Base-by-base conservation (phyloP, 2,888 invertebrate genomes). In the Pteria penguin region DNA sequence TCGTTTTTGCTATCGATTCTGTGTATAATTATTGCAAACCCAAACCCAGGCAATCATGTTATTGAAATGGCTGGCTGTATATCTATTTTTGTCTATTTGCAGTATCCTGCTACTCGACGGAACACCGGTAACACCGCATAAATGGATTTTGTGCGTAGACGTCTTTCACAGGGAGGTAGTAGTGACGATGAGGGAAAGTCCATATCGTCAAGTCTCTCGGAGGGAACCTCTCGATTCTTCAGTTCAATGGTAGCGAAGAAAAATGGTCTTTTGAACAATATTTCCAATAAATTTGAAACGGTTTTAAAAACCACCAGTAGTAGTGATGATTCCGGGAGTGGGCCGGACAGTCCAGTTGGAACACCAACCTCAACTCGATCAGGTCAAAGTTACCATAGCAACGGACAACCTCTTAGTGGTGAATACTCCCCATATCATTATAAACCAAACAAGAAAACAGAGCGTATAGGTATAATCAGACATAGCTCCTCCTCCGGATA, bases 281-380 rank as follows among this genome's bases (percentile, higher is more conserved):
- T 91, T 29, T 90, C 91, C 8, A 87, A 86, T 11, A 90, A 90
- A 76, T 81, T 92, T 60, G 91, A 92, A 65, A 86, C 82, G 69
- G 85, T 87, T 26, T 83, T 84, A 79, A 86, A 85, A 60, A 78
- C 80, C 18, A 83, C 82, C 62, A 84, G 83, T 8, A 86, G 87
- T 76, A 85, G 84, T 71, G 75, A 79, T 68, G 83, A 82, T 74
- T 73, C 81, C 1, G 81, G 79, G 4, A 74, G 78, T 27, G 74
- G 62, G 14, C 65, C 70, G 3, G 69, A 62, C 14, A 63, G 61
- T 52, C 73, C 70, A 1, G 68, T 31, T n/a, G 57, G 52, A 8
- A 57, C 68, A 8, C 55, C 55, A 2, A 55, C 31, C 31, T 68
- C 68, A 11, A 52, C 27, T 18, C 22, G 31, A 24, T 52, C 24